Evolutionary conservation across 2,888 invertebrate species (phyloP), one percentile per base, ranked within the genome.

Genomic region (Hedychridium roseum): DNA sequence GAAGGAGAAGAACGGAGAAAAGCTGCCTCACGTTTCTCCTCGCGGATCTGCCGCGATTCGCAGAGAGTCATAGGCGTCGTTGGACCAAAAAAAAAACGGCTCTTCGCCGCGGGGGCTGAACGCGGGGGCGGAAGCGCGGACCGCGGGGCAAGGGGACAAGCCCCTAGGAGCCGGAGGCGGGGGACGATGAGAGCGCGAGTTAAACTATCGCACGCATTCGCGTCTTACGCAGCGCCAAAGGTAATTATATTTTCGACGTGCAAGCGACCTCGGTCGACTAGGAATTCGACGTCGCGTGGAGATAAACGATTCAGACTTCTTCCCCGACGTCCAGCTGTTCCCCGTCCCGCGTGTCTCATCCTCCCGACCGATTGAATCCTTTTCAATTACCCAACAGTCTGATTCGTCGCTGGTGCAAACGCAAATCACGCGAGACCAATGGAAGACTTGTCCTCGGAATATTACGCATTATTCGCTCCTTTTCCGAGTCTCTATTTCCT

Each of bases 151-250:
- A 43, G 38, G 16, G 32, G 38, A 28, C 26, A 43, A 46, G 17
- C 30, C 40, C 35, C 32, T n/a, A n/a, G n/a, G n/a, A n/a, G n/a
- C n/a, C n/a, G n/a, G 46, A 34, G 35, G 39, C 11, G 17, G 17
- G 9, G 39, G 38, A 15, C 31, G 41, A 35, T 35, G 9, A 1
- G 35, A 15, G 11, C 14, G 28, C 3, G 14, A 15, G 12, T 37
- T 50, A 60, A 50, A 59, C 50, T 52, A 60, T 53, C 54, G 52
- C 50, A 63, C 62, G 66, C 66, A 73, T 66, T 61, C 67, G 64
- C 66, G 62, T 64, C 62, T 64, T 66, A 65, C 63, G 62, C 67
- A 45, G 57, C 54, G 41, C 32, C 46, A 59, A 50, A 57, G 67
- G 59, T 66, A 65, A 66, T 68, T 60, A 61, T n/a, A n/a, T 60